Evolutionary conservation across 2,888 invertebrate genomes (phyloP).

Genomic region (Drosophila algonquin): DNA sequence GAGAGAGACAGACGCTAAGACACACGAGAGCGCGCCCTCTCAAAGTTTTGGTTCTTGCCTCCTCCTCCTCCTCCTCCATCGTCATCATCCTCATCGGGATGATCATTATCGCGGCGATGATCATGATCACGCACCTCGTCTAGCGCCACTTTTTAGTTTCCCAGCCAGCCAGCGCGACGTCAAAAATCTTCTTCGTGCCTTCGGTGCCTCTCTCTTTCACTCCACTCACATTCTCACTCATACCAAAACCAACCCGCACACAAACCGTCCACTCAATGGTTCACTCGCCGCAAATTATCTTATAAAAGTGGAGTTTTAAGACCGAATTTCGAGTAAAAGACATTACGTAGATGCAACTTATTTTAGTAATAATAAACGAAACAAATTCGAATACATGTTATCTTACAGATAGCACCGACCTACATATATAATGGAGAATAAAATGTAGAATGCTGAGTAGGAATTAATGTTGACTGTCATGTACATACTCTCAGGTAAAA

Average conservation of each 20-base stretch:
- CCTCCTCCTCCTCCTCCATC: slow-evolving; percentile 25
- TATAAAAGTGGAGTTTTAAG: background rate
- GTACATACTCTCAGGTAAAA: background rate
- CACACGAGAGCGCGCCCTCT: slow-evolving; percentile 44
- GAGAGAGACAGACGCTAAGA: slow-evolving; percentile 15
- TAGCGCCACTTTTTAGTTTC: slow-evolving; percentile 67
- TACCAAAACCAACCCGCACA: no score
- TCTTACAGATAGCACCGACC: background rate
- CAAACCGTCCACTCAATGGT: slow-evolving; percentile 8
- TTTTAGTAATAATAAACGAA: background rate
- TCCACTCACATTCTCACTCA: slow-evolving; percentile 20
- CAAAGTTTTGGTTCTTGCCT: slow-evolving; percentile 55
- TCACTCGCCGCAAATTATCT: background rate
- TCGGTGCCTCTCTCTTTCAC: slow-evolving; percentile 38
- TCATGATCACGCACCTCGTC: slow-evolving; percentile 71
- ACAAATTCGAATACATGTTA: no score
- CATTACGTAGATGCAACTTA: background rate
- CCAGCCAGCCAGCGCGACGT: slow-evolving; percentile 78
- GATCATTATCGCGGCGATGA: slow-evolving; percentile 39
- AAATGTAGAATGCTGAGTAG: no score
- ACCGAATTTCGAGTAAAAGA: background rate
- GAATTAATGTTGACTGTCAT: no score
- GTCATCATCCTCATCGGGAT: slow-evolving; percentile 26
- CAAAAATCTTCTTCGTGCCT: slow-evolving; percentile 53
- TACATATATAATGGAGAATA: no score